Base-by-base conservation (phyloP, 1,140 invertebrate genomes). In the Monomorium pharaonis region DNA sequence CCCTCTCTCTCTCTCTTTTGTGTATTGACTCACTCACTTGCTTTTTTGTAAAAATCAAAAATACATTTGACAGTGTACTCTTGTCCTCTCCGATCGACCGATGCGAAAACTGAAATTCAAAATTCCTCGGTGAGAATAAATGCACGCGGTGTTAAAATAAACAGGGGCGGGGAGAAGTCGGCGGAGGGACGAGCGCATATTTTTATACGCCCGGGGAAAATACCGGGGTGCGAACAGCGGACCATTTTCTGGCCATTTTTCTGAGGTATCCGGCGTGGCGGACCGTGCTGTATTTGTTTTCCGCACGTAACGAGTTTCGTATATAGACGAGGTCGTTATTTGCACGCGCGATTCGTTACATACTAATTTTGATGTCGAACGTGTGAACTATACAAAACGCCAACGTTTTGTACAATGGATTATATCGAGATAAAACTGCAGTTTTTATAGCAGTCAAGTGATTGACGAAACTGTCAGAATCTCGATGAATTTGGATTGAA, bases 321-420 rank as follows among this genome's bases (percentile, higher is more conserved):
- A 83, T 83, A 83, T 74, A 83, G 67, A 74, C 78, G 78, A 44
- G 78, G 51, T 83, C 78, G 78, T 83, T 83, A 83, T 83, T 83
- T 83, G 67, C 78, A 83, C 78, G 78, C 78, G 37, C 67, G 78
- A 74, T 83, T 83, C 78, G 78, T 83, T 83, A 83, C 67, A 83
- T 83, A 72, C 78, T 83, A 83, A 83, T 83, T 83, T 83, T 74
- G 60, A 78, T 47, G 76, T 78, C 44, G 76, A 74, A 74, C 49
- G 78, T 72, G 78, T 51, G 51, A 56, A 58, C 78, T 80, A 69
- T 80, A 56, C 65, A 72, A 44, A 81, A 81, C 78, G 67, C 58
- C 37, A n/a, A 33, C 56, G 51, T 72, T 83, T 83, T 44, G 33
- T 47, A 60, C 67, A 30, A 30, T 54, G 18, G 27, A 58, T 44